Evolutionary conservation across 2,888 invertebrate species (phyloP).

Genomic region (Dorcus parallelipipedus): DNA sequence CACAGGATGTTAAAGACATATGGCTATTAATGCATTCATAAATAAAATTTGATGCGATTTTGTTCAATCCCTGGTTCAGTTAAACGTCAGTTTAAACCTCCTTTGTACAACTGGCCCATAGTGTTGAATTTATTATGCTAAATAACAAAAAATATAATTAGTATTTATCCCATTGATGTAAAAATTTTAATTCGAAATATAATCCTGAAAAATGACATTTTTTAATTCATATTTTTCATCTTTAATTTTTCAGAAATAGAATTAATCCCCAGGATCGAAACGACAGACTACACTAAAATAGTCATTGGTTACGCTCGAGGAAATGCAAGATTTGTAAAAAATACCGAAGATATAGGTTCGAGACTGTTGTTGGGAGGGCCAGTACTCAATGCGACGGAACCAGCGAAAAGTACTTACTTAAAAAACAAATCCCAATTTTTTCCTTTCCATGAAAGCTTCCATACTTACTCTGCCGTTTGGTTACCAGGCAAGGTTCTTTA

Average conservation of each 20-base stretch:
- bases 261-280: constrained; percentile 6
- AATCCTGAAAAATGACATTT: no score
- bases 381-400: constrained; percentile 42
- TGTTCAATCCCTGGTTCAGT: no score
- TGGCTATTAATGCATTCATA: no score
- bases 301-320: constrained; percentile 40
- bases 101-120: no score
- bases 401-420: constrained; percentile 43
- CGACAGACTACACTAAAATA: no score
- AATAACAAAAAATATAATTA: not conserved
- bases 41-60: no score
- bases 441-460: constrained; percentile 51
- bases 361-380: constrained; percentile 54
- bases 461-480: constrained; percentile 66
- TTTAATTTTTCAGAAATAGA: constrained; percentile 12
- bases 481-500: constrained; percentile 50
- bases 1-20: no score
- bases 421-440: constrained; percentile 20
- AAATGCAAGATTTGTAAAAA: constrained; percentile 40
- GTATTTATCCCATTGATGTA: not conserved
- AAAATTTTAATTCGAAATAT: no score
- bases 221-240: not conserved
- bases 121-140: no score
- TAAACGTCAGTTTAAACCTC: no score
- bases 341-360: constrained; percentile 45